Base-by-base conservation (phyloP, 37 sponge, comb jelly and placozoan genomes). In the Tethya wilhelma region DNA sequence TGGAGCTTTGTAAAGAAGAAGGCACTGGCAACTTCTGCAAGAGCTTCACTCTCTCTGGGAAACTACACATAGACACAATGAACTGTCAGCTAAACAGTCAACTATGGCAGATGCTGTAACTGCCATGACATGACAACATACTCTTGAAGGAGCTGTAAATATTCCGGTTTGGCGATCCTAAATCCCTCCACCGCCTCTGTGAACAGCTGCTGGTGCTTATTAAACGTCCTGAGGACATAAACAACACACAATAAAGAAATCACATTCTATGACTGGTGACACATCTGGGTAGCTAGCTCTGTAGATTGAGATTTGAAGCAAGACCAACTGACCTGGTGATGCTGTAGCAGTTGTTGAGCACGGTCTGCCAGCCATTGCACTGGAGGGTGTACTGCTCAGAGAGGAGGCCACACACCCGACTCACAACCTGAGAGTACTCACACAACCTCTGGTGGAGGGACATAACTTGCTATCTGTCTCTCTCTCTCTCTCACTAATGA, bases 181-280 rank as follows among this genome's bases (percentile, higher is more conserved):
- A 80, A 80, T 41, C 22, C 44, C 20, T 44, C 56, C 38, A 73
- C 74, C 40, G 44, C 55, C 56, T 63, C 63, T 14, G 37, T 34
- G 55, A 82, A 82, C 28, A 66, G 74, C 56, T 63, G 73, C 37
- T 73, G 73, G 62, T 82, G 83, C 33, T 82, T 82, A 44, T 80
- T 59, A 57, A 58, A 80, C 42, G 28, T 33, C 43, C 81, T 80
- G 56, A 14, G 29, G 22, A n/a, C 5, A 2, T 42, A 69, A n/a
- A n/a, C n/a, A n/a, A n/a, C n/a, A n/a, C n/a, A n/a, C n/a, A n/a
- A n/a, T n/a, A n/a, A n/a, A n/a, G 37, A 73, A 8, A 56, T 70
- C 26, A 42, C 71, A 44, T 30, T 23, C 71, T 44, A 44, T 49
- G 44, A 36, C 68, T 49, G 17, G 39, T 38, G 6, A 9, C 38